phyloP scores from a whole-genome alignment of 2,797 vertebrate species.

The Lithobates pipiens region DNA sequence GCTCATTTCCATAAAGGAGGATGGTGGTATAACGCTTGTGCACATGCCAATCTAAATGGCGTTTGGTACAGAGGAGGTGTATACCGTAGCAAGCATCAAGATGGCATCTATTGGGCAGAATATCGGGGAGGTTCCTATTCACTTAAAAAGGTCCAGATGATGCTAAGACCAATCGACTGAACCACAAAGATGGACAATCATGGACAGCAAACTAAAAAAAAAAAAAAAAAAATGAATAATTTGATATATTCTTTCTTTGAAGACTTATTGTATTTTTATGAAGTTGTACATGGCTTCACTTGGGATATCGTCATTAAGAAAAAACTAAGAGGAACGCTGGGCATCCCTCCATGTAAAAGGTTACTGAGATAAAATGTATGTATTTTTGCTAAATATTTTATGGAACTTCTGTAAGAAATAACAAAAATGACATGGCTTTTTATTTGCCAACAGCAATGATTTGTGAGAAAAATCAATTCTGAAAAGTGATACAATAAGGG shows the following conservation, averaged over 20 bases:
- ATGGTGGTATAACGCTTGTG: conserved; percentile 97
- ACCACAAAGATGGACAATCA: conserved; percentile 8
- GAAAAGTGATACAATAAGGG: conserved; percentile 3
- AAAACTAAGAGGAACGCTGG: conserved; percentile 40
- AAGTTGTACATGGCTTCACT: background rate
- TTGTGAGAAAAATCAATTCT: background rate
- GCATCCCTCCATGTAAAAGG: conserved; percentile 39
- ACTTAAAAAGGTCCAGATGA: conserved; percentile 90
- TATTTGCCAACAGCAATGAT: background rate
- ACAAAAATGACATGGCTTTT: conserved; percentile 65
- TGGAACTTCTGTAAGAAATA: conserved; percentile 22
- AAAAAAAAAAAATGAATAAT: background rate
- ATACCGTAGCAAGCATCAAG: conserved; percentile 96
- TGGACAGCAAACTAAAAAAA: background rate
- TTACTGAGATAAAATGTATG: conserved; percentile 21
- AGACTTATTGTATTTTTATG: background rate
- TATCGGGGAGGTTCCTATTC: conserved; percentile 97
- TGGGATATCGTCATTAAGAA: conserved; percentile 2
- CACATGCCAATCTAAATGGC: conserved; percentile 93
- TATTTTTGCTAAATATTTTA: conserved; percentile 25
- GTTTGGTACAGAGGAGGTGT: conserved; percentile 95
- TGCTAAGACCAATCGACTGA: conserved; percentile 96
- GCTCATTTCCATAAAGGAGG: conserved; percentile 97
- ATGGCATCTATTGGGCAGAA: conserved; percentile 97
- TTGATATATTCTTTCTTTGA: background rate